phyloP scores from a whole-genome alignment of 2,113 vertebrate genomes.

The Oryctolagus cuniculus region mOryCun1.1 NC_091451.1:26151501-26152000 shows the following conservation, averaged over 20 bases:
- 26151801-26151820: not conserved
- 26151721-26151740: not conserved
- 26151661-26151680: not conserved
- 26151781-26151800: not conserved
- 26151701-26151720: not conserved
- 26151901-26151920: not conserved
- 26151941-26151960: not conserved
- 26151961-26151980: not conserved
- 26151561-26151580: not conserved
- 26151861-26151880: not conserved
- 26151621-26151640: not conserved
- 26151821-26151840: not conserved
- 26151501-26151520: not conserved
- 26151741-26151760: slow-evolving; percentile 6
- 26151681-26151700: not conserved
- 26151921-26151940: not conserved
- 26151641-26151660: slow-evolving; percentile 23
- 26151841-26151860: not conserved
- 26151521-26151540: not conserved
- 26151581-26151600: not conserved
- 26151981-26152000: slow-evolving; percentile 28
- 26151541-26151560: not conserved
- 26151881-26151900: not conserved
- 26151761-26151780: not conserved
- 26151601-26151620: not conserved